Percentiles rank a stretch among this genome's conserved stretches.
Conservation (phyloP, 2,113 vertebrate genomes). For the Pandion haliaetus region DNA sequence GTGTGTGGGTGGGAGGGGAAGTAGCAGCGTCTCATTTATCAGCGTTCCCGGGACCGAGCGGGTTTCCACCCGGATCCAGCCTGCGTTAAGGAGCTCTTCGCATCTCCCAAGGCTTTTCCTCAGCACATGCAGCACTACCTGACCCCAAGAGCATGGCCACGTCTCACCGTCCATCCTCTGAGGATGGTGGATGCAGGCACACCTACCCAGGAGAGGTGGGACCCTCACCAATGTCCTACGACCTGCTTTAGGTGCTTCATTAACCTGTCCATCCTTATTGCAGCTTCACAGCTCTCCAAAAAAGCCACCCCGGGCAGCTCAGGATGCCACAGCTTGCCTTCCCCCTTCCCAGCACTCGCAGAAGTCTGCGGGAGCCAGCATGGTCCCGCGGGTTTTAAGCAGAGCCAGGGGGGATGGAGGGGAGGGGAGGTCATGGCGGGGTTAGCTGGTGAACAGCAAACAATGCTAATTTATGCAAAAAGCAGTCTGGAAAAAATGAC, state of each 20-base stretch:
- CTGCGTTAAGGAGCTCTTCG: not conserved
- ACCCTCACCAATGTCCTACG: accelerated
- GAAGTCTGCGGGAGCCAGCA: not conserved
- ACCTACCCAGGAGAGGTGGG: too few species aligned
- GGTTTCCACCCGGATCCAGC: not conserved
- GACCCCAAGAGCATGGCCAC: accelerated
- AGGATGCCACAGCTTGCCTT: not conserved
- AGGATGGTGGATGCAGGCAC: not conserved
- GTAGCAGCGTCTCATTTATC: conserved; percentile 56
- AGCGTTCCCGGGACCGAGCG: not conserved
- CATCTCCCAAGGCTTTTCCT: not conserved
- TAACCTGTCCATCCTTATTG: too few species aligned
- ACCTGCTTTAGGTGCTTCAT: not conserved
- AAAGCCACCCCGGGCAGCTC: too few species aligned
- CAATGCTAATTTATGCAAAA: conserved; percentile 64
- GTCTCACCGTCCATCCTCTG: not conserved
- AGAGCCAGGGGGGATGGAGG: not conserved
- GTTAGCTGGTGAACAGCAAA: conserved; percentile 48
- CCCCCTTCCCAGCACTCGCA: not conserved
- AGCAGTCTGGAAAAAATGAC: conserved; percentile 53
- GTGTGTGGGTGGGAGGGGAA: conserved; percentile 78
- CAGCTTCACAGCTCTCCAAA: not conserved
- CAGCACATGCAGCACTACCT: too few species aligned
- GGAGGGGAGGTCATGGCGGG: not conserved
- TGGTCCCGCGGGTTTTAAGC: not conserved